These are phyloP conservation scores for Euproctis similis DNA, from an alignment of 2,888 invertebrate species.

Conservation along the genomic window DNA sequence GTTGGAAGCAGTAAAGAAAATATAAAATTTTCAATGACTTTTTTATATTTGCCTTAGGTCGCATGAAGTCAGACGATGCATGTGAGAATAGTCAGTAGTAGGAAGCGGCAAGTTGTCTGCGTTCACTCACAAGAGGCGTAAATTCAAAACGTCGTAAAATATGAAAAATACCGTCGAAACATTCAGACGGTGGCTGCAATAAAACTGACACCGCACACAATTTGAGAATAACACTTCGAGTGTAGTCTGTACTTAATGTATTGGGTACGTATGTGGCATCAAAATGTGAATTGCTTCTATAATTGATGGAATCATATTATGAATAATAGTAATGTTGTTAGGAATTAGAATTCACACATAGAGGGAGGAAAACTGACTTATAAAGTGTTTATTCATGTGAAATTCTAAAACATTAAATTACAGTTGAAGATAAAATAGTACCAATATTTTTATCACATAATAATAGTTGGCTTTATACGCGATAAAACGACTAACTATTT, in stretches of 20 bases:
- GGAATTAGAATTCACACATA: too few relatives aligned
- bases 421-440: too few relatives aligned
- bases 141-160: constrained; percentile 70
- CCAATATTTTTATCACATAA: too few relatives aligned
- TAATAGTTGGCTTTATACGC: too few relatives aligned
- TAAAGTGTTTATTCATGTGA: too few relatives aligned
- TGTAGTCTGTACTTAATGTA: constrained; percentile 17
- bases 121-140: constrained; percentile 42
- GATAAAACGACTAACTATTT: too few relatives aligned
- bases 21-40: constrained; percentile 17
- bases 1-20: constrained; percentile 25
- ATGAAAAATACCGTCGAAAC: constrained; percentile 58
- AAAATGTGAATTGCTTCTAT: too few relatives aligned
- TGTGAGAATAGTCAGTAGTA: constrained; percentile 27
- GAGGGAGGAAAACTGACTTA: too few relatives aligned
- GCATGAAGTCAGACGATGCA: constrained; percentile 15
- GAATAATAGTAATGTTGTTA: too few relatives aligned
- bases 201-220: constrained; percentile 42
- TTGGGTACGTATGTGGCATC: constrained; percentile 8
- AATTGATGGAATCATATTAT: too few relatives aligned
- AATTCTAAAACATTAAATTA: too few relatives aligned
- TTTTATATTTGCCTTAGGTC: constrained; percentile 13
- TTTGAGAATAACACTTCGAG: constrained; percentile 32
- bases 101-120: constrained; percentile 23
- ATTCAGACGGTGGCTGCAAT: constrained; percentile 36